phyloP scores from a whole-genome alignment of 2,888 invertebrate species.

The Callyntrura sp. region DNA sequence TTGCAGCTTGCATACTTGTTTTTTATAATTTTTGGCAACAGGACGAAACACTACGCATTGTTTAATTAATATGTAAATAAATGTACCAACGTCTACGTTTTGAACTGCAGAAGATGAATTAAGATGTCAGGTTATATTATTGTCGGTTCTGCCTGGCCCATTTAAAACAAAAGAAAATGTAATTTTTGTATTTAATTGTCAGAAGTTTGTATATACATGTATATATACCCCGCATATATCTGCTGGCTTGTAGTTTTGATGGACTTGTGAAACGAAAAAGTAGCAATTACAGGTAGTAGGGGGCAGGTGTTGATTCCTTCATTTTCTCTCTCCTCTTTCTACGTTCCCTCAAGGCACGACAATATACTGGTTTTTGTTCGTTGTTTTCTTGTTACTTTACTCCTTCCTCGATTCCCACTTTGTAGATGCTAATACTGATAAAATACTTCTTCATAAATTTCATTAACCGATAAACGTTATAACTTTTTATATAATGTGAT shows the following conservation, averaged over 20 bases:
- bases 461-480: too few relatives aligned
- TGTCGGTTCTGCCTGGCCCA: background rate
- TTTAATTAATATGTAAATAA: constrained; percentile 33
- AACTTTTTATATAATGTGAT: too few relatives aligned
- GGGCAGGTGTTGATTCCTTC: constrained; percentile 61
- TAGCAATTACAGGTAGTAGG: constrained; percentile 60
- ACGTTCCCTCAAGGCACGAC: constrained; percentile 35
- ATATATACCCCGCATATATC: background rate
- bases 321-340: constrained; percentile 34
- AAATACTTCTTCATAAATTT: too few relatives aligned
- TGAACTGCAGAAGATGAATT: background rate
- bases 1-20: background rate
- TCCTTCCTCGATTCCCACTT: too few relatives aligned
- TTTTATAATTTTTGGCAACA: background rate
- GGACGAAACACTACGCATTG: background rate
- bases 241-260: background rate
- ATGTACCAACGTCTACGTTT: constrained; percentile 5
- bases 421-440: too few relatives aligned
- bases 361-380: constrained; percentile 38
- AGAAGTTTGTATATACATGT: background rate
- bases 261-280: constrained; percentile 36
- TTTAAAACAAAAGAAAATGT: background rate
- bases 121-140: constrained; percentile 29
- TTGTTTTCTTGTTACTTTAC: background rate
- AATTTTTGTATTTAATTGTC: constrained; percentile 25